Conservation (phyloP, 2,797 vertebrate species). For the Silurus aristotelis region DNA sequence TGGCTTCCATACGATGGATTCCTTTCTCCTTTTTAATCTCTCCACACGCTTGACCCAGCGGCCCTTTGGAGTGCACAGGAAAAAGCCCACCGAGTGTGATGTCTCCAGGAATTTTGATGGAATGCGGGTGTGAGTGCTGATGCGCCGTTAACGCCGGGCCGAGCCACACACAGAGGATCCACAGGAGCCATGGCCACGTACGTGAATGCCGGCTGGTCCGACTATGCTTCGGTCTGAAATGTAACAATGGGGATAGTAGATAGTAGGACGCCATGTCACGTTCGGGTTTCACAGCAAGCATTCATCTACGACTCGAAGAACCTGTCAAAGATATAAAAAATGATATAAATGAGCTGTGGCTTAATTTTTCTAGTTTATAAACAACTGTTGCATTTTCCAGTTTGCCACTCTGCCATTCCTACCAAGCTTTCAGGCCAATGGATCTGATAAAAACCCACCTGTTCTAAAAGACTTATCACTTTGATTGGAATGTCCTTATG, state of each 20-base stretch:
- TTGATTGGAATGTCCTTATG: conserved; percentile 23
- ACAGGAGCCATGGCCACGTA: conserved; percentile 48
- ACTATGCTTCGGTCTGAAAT: conserved; percentile 19
- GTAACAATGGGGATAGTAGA: background rate
- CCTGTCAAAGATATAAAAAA: conserved; percentile 34
- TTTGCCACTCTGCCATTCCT: background rate
- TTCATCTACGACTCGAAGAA: conserved; percentile 51
- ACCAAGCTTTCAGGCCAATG: background rate
- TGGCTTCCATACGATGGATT: conserved; percentile 88
- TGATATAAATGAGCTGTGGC: background rate
- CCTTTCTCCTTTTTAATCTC: conserved; percentile 88
- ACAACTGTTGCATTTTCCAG: background rate
- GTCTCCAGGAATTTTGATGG: conserved; percentile 84
- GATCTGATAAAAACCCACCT: conserved; percentile 7
- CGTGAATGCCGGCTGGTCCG: conserved; percentile 17
- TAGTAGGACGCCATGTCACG: conserved; percentile 46
- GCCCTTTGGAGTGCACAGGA: conserved; percentile 84
- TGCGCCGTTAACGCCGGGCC: conserved; percentile 56
- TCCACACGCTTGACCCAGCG: conserved; percentile 80
- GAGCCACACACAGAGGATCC: conserved; percentile 48
- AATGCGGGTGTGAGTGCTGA: conserved; percentile 75
- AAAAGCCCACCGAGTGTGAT: conserved; percentile 87
- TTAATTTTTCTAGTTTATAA: background rate
- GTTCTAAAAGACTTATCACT: background rate
- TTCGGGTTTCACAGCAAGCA: conserved; percentile 21